Evolutionary conservation across 2,888 invertebrate species (phyloP).

Genomic region (Spilosoma lubricipeda): DNA sequence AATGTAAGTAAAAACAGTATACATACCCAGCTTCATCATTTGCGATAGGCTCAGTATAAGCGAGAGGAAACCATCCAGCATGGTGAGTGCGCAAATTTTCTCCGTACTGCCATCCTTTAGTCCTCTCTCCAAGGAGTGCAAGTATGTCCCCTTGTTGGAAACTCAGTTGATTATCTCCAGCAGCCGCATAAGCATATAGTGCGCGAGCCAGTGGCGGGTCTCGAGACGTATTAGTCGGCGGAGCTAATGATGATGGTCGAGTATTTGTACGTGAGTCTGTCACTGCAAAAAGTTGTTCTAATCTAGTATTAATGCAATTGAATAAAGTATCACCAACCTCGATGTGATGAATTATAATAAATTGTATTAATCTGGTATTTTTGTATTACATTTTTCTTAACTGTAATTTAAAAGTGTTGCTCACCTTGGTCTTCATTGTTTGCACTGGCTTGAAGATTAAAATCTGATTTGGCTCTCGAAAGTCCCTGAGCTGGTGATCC

Average conservation of each 20-base stretch:
- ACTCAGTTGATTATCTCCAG: constrained; percentile 96
- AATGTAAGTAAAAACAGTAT: neutral
- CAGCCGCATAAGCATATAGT: constrained; percentile 95
- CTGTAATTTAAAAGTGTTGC: constrained; percentile 16
- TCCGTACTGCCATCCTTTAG: constrained; percentile 99
- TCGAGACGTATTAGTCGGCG: constrained; percentile 84
- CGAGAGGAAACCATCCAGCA: constrained; percentile 97
- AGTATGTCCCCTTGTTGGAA: constrained; percentile 97
- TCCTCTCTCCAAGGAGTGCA: constrained; percentile 94
- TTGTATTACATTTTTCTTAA: too few relatives aligned
- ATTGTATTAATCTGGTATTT: too few relatives aligned
- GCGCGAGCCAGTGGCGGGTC: constrained; percentile 94
- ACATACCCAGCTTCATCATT: constrained; percentile 89
- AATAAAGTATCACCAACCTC: too few relatives aligned
- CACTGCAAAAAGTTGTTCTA: constrained; percentile 53
- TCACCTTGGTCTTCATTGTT: constrained; percentile 90
- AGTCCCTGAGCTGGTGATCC: constrained; percentile 88
- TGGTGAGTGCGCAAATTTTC: constrained; percentile 96
- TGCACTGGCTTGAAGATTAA: constrained; percentile 92
- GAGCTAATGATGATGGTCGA: constrained; percentile 89
- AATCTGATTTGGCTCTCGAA: constrained; percentile 95
- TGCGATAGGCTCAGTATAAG: constrained; percentile 94
- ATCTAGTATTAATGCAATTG: too few relatives aligned
- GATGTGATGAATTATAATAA: too few relatives aligned
- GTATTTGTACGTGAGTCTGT: constrained; percentile 75